Percentiles rank a stretch among this genome's conserved stretches.
phyloP scores from a whole-genome alignment of 2,888 invertebrate genomes.

The Eupithecia insigniata region DNA sequence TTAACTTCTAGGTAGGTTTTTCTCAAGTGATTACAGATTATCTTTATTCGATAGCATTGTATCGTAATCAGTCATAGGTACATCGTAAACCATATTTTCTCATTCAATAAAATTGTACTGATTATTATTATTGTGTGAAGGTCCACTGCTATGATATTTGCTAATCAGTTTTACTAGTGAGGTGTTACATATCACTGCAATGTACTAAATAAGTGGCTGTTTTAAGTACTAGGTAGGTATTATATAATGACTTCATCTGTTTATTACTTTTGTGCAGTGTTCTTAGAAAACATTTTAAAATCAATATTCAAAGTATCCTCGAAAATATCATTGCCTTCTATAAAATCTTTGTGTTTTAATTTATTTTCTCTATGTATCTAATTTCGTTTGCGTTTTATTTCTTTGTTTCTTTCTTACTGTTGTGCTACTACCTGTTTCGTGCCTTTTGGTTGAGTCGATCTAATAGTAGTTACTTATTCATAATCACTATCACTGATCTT shows the following conservation, averaged over 20 bases:
- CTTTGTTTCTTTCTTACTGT: neutral
- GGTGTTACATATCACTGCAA: neutral
- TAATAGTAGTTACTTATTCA: neutral
- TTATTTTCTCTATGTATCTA: neutral
- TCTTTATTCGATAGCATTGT: neutral
- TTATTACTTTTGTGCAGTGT: neutral
- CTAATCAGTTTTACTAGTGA: neutral
- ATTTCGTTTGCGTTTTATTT: neutral
- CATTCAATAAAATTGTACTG: neutral
- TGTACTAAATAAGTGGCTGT: neutral
- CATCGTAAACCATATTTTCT: neutral
- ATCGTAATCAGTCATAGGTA: neutral
- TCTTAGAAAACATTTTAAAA: neutral
- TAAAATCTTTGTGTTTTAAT: neutral
- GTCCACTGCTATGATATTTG: neutral
- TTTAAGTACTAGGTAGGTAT: neutral
- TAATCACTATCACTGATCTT: neutral
- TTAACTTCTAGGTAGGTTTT: neutral
- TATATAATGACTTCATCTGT: neutral
- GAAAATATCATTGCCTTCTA: neutral
- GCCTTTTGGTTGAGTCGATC: neutral
- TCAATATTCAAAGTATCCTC: neutral
- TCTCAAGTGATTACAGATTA: neutral
- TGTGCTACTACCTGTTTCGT: neutral
- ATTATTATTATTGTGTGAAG: constrained; percentile 7